Percentiles rank a stretch among this genome's conserved stretches.
These are phyloP conservation scores for Ericerus pela DNA, from an alignment of 1,140 invertebrate genomes.

Conservation along the genomic window DNA sequence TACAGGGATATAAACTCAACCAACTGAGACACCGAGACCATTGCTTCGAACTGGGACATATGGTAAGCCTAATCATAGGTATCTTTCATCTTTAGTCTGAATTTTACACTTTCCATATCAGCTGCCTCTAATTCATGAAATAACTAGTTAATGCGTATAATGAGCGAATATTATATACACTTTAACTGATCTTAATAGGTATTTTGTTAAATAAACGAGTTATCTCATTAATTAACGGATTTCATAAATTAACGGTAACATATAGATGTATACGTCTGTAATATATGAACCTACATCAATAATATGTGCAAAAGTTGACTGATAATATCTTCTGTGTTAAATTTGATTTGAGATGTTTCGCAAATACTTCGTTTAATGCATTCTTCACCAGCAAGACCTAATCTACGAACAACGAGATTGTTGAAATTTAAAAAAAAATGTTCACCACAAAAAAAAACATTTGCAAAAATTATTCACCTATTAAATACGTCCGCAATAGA, in stretches of 20 bases:
- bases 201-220: background rate
- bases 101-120: no score
- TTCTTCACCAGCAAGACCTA: background rate
- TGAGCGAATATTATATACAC: background rate
- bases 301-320: background rate
- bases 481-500: background rate
- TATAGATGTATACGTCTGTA: background rate
- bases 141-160: background rate
- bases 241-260: background rate
- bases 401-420: background rate
- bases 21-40: no score
- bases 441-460: no score
- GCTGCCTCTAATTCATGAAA: no score
- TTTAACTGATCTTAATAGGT: background rate
- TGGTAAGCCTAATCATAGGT: no score
- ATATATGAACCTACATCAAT: background rate
- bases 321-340: background rate
- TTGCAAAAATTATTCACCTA: background rate
- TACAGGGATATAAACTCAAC: no score
- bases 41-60: no score
- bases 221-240: background rate
- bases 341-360: background rate
- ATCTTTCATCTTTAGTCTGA: no score
- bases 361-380: slow-evolving; percentile 1
- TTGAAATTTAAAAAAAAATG: background rate